These are phyloP conservation scores for Drosophila subpulchrella DNA, from an alignment of 1,140 invertebrate genomes.

Conservation along the genomic window DNA sequence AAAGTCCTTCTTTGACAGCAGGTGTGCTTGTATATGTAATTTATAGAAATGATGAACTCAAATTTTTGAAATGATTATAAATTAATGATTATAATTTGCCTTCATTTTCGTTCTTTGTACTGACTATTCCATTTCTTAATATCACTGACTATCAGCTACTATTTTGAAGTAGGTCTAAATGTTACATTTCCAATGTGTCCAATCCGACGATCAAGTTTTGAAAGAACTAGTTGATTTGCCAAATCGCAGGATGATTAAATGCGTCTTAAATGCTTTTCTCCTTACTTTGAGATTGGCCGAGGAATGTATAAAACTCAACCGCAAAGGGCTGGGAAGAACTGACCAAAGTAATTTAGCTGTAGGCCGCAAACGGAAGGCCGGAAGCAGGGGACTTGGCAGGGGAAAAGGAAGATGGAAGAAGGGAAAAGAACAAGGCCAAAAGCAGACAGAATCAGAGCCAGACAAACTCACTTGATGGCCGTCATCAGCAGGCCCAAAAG, in stretches of 20 bases:
- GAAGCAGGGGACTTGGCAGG: conserved; percentile 1
- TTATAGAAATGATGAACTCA: too few relatives aligned
- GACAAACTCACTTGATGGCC: conserved; percentile 53
- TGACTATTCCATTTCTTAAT: too few relatives aligned
- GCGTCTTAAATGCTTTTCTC: conserved; percentile 1
- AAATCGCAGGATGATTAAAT: conserved; percentile 6
- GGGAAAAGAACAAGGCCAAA: conserved; percentile 6
- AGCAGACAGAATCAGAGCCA: conserved; percentile 24
- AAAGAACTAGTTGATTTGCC: neutral
- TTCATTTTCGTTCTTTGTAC: too few relatives aligned
- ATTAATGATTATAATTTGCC: too few relatives aligned
- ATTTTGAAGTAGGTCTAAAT: too few relatives aligned
- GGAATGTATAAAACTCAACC: neutral
- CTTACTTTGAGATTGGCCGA: neutral
- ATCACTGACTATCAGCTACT: too few relatives aligned
- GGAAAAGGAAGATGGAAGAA: neutral
- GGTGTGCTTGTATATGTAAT: too few relatives aligned
- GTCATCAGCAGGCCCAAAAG: conserved; percentile 51
- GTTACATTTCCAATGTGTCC: too few relatives aligned
- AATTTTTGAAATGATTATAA: too few relatives aligned
- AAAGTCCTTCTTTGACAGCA: too few relatives aligned
- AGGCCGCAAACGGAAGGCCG: conserved; percentile 18
- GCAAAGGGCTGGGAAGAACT: conserved; percentile 13
- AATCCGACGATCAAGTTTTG: too few relatives aligned
- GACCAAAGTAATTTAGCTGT: conserved; percentile 22